These are phyloP conservation scores for Tragulus kanchil DNA, from an alignment of 2,113 vertebrate genomes.

Conservation along the genomic window DNA sequence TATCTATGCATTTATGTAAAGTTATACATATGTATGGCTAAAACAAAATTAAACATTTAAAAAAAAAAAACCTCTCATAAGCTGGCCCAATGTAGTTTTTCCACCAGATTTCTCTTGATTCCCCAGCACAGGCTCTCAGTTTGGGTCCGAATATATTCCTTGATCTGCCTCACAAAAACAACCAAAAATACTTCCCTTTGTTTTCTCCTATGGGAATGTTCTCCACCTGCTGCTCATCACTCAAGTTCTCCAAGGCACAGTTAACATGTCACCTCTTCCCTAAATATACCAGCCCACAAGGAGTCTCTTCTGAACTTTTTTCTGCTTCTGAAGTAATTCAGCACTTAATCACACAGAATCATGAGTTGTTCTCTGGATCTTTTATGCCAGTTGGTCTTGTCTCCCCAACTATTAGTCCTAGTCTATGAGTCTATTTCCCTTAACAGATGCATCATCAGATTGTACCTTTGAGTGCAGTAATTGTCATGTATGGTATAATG, in stretches of 20 bases:
- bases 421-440: conserved; percentile 40
- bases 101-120: conserved; percentile 11
- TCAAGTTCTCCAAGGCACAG: neutral
- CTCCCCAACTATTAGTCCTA: conserved; percentile 41
- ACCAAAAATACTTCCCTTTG: neutral
- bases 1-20: conserved; percentile 50
- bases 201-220: neutral
- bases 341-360: conserved; percentile 69
- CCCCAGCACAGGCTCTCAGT: neutral
- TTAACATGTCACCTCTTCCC: neutral
- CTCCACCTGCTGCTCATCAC: neutral
- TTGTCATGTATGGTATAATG: neutral
- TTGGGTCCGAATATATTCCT: conserved; percentile 7
- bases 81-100: neutral
- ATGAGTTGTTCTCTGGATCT: conserved; percentile 43
- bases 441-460: conserved; percentile 72
- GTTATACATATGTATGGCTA: conserved; percentile 18
- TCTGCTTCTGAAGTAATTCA: conserved; percentile 13
- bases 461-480: conserved; percentile 46
- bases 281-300: neutral
- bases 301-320: conserved; percentile 5
- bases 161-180: conserved; percentile 29
- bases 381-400: conserved; percentile 38
- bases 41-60: conserved; percentile 53
- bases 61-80: neutral